Evolutionary conservation across 2,113 vertebrate species (phyloP), one percentile per base, ranked within the genome.

Genomic region (Melozone crissalis): DNA sequence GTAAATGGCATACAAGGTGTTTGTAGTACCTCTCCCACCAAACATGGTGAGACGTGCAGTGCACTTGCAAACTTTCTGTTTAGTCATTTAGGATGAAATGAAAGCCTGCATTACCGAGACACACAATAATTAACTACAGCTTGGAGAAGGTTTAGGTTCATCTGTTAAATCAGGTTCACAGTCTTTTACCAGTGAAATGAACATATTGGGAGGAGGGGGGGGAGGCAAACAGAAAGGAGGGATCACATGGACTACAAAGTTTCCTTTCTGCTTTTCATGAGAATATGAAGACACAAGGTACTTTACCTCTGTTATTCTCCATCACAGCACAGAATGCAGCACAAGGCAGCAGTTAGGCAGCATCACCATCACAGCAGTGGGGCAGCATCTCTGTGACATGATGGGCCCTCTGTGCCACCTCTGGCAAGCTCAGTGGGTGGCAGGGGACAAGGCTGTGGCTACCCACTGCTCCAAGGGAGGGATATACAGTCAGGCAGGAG

Each of bases 131-230:
- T 65, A 49, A 31, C 41, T 69, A 31, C 31, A 54, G 17, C 7
- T 39, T 44, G 16, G 13, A 71, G 43, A 51, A 11, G 13, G 3
- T 58, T 86, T 81, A 66, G 59, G 52, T 27, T 74, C 49, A n/a
- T 26, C 51, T 69, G n/a, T 89, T 61, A 81, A 74, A 49, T 23
- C 15, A 49, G 3, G 5, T 63, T 84, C 68, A 57, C 5, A 31
- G 55, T 22, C 51, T 67, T 82, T 67, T 67, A 49, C 37, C 41
- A 57, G 10, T 46, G 61, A 91, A 58, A 87, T 71, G 16, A 91
- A 62, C 9, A 80, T 23, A 44, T 9, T 12, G 11, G 7, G 10
- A 33, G 33, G 4, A 1, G 6, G 11, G 5, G 5, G 1, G 1
- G 3, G 15, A 1, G 28, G 8, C 8, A 68, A 75, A 43, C 3